Conservation (phyloP, 2,888 invertebrate species). For the Epistrophe grossulariae region DNA sequence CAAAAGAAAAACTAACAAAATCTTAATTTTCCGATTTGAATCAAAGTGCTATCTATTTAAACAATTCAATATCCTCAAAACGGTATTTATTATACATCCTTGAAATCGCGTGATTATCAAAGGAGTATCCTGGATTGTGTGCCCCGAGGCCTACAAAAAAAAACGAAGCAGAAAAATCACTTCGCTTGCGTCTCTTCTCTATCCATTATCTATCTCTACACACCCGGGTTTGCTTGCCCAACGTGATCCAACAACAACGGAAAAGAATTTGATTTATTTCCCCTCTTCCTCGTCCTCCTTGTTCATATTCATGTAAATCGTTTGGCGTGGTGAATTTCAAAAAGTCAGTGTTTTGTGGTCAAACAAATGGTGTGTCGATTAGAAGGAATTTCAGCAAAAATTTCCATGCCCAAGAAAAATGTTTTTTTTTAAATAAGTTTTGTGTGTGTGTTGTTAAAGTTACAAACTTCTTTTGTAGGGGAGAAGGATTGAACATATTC, state of each 20-base stretch:
- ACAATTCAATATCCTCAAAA: conserved; percentile 14
- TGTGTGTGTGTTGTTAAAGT: conserved; percentile 12
- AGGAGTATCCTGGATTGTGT: conserved; percentile 13
- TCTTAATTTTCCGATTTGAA: not conserved
- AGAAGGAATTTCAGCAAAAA: conserved; percentile 35
- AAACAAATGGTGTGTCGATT: conserved; percentile 34
- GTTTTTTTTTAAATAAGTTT: conserved; percentile 3
- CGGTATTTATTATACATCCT: conserved; percentile 52
- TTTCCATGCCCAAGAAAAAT: conserved; percentile 23
- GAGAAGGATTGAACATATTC: conserved; percentile 23
- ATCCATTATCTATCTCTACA: not conserved
- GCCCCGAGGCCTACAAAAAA: conserved; percentile 16
- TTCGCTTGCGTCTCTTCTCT: conserved; percentile 40
- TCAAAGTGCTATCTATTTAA: not conserved
- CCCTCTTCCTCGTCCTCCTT: conserved; percentile 19
- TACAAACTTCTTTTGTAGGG: conserved; percentile 3
- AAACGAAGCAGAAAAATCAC: conserved; percentile 15
- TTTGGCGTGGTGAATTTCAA: conserved; percentile 63
- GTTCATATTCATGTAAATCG: conserved; percentile 23
- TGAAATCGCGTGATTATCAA: conserved; percentile 49
- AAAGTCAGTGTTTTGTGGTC: conserved; percentile 52
- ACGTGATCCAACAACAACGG: conserved; percentile 31
- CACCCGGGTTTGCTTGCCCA: conserved; percentile 25
- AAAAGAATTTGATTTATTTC: conserved; percentile 65
- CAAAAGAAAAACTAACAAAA: conserved; percentile 23